A percentile compares a stretch with the other conserved stretches of the same genome.
phyloP scores from a whole-genome alignment of 2,888 invertebrate genomes.

The Mongoloraphidia duomilia region DNA sequence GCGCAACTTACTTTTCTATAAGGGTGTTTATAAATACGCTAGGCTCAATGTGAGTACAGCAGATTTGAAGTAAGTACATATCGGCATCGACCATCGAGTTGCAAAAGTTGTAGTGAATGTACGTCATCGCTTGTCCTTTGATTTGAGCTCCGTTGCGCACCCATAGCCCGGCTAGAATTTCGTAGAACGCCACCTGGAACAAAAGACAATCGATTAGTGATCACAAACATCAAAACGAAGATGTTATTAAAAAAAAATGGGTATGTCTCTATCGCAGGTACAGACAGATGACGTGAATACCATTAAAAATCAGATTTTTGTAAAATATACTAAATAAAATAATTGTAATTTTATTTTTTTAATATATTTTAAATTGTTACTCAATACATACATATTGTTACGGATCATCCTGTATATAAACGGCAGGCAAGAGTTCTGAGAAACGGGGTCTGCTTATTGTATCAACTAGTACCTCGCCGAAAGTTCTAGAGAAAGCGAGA shows the following conservation, averaged over 20 bases:
- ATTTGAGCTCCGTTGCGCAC: constrained; percentile 94
- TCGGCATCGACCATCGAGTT: constrained; percentile 98
- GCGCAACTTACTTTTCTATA: constrained; percentile 59
- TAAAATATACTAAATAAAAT: no score
- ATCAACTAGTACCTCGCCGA: no score
- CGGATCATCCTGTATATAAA: no score
- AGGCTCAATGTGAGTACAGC: constrained; percentile 75
- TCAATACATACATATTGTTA: no score
- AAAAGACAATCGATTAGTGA: constrained; percentile 15
- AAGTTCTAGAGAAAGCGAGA: no score
- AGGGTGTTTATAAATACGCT: constrained; percentile 76
- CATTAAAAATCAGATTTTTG: no score
- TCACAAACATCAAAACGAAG: background rate
- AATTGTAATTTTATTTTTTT: no score
- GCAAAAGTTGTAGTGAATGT: constrained; percentile 96
- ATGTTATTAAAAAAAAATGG: background rate
- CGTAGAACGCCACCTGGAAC: constrained; percentile 80
- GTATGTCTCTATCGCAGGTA: no score
- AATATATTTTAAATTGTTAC: no score
- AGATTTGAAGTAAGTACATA: constrained; percentile 85
- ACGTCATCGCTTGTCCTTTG: constrained; percentile 98
- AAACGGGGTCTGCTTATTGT: no score
- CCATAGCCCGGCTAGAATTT: constrained; percentile 90
- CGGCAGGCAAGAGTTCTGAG: no score
- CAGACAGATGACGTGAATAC: no score